Base-by-base conservation (phyloP, 2,797 vertebrate genomes). In the Varecia variegata region DNA sequence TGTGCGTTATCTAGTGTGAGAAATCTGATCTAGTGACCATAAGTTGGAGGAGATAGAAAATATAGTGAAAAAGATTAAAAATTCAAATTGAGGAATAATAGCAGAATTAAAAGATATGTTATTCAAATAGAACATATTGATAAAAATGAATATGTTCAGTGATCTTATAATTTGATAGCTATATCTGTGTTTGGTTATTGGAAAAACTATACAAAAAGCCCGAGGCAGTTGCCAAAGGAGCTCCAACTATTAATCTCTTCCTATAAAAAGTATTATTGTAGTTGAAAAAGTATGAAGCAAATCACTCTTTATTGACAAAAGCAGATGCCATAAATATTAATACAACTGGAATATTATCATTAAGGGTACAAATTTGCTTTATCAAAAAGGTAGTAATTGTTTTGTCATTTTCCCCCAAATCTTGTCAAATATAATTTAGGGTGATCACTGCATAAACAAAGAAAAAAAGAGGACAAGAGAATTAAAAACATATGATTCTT, bases 401-500 rank as follows among this genome's bases (percentile, higher is more conserved):
- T 81, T 77, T 58, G 14, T 83, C 65, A 67, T 43, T 15, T 89
- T 89, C 21, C 43, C 60, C 84, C 11, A 94, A 83, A 92, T 80
- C 71, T 1, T 76, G 73, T 58, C 83, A 89, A 35, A 90, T 84
- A 73, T 93, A 84, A 92, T 86, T 92, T 60, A 62, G 9, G 20
- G 47, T 30, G 27, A 76, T 71, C 23, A 90, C 30, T 87, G 32
- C n/a, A 94, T 58, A 94, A 90, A 88, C 40, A 52, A 76, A 60
- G 95, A 96, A 81, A 90, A 32, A 96, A 67, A 21, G 50, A 13
- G 0, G 0, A n/a, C 71, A 32, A 87, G 76, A 94, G n/a, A 94
- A 87, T 58, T 45, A 93, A 94, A 98, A 97, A 92, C 43, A 35
- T 83, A 77, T n/a, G 73, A 80, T 68, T 43, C 30, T 97, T 88